These are phyloP conservation scores for Archips xylosteana DNA, from an alignment of 2,888 invertebrate species.

Conservation along the genomic window DNA sequence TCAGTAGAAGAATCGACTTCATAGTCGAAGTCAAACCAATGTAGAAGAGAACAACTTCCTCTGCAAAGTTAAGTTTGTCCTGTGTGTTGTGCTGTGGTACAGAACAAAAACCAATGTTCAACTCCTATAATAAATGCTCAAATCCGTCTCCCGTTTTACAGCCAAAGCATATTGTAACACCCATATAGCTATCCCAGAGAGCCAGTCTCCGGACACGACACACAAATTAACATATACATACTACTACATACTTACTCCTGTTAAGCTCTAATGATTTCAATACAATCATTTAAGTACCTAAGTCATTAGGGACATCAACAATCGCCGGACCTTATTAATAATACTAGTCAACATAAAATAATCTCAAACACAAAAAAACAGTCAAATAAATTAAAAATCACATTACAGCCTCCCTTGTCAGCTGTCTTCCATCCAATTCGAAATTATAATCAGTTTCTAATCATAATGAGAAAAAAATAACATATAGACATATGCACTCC, in stretches of 20 bases:
- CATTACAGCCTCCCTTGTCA: constrained; percentile 22
- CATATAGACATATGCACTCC: not conserved
- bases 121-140: not conserved
- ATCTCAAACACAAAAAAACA: constrained; percentile 39
- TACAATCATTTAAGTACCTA: constrained; percentile 18
- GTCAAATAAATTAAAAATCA: constrained; percentile 32
- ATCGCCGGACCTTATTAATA: constrained; percentile 33
- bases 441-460: constrained; percentile 23
- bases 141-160: not conserved
- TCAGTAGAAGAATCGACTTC: not conserved
- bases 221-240: constrained; percentile 13
- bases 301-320: constrained; percentile 17
- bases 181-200: constrained; percentile 5
- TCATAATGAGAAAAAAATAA: constrained; percentile 9
- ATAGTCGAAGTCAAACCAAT: not conserved
- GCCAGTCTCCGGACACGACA: constrained; percentile 21
- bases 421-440: constrained; percentile 17
- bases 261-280: constrained; percentile 20
- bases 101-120: not conserved
- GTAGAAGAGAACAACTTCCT: not conserved
- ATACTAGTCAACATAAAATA: constrained; percentile 41
- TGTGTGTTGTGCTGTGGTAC: not conserved
- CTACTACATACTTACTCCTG: constrained; percentile 3
- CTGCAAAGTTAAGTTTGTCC: not conserved
- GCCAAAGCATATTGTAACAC: constrained; percentile 8